phyloP scores from a whole-genome alignment of 2,888 invertebrate genomes.

The Cheilosia scutellata region DNA sequence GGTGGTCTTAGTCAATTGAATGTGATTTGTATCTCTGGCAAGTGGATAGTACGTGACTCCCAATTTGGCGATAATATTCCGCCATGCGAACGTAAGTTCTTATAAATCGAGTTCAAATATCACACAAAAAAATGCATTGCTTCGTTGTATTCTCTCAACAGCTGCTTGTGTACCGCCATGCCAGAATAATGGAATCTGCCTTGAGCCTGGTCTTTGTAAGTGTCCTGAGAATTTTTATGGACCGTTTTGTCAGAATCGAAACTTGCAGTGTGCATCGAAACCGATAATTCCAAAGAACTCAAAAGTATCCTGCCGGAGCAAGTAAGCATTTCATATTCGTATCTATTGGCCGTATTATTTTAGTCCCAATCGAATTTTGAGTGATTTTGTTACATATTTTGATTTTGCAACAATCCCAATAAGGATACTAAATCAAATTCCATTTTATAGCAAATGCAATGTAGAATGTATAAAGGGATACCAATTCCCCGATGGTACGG shows the following conservation, averaged over 20 bases:
- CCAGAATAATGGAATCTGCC: slow-evolving; percentile 92
- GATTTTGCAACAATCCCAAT: slow-evolving; percentile 15
- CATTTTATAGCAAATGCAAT: slow-evolving; percentile 86
- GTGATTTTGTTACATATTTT: slow-evolving; percentile 12
- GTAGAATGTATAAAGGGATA: slow-evolving; percentile 88
- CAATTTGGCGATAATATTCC: slow-evolving; percentile 85
- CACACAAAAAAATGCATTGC: too few relatives aligned
- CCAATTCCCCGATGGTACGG: slow-evolving; percentile 89
- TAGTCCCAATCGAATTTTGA: slow-evolving; percentile 36
- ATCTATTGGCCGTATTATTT: too few relatives aligned
- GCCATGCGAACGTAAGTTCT: slow-evolving; percentile 87
- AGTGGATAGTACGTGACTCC: slow-evolving; percentile 81
- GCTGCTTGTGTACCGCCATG: slow-evolving; percentile 91
- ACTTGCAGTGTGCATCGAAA: slow-evolving; percentile 88
- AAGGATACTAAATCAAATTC: slow-evolving; percentile 40
- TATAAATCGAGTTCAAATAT: not conserved
- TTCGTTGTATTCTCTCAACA: slow-evolving; percentile 80
- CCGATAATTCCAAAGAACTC: slow-evolving; percentile 89
- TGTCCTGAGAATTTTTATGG: slow-evolving; percentile 91
- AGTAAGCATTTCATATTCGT: slow-evolving; percentile 85
- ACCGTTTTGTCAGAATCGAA: slow-evolving; percentile 90
- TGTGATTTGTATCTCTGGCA: slow-evolving; percentile 80
- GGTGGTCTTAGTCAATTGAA: slow-evolving; percentile 78
- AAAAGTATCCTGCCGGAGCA: slow-evolving; percentile 86
- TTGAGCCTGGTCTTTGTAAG: slow-evolving; percentile 89